phyloP scores from a whole-genome alignment of 1,140 invertebrate species.

The Orchesella cincta region DNA sequence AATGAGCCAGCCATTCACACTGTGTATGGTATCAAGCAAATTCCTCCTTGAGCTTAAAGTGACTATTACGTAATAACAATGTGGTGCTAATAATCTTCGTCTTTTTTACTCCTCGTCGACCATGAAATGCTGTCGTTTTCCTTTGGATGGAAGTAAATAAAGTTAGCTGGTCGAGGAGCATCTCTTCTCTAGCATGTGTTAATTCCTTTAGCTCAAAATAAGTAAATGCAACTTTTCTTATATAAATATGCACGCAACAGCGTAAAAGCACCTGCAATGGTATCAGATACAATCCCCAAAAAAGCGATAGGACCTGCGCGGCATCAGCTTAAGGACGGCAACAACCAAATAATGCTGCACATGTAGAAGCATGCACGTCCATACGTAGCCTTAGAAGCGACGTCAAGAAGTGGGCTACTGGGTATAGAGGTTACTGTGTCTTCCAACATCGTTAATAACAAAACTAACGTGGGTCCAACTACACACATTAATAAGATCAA shows the following conservation, averaged over 20 bases:
- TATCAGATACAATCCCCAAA: too few species aligned
- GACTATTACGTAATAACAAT: not conserved
- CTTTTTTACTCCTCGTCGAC: not conserved
- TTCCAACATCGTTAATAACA: not conserved
- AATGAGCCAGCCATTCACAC: too few species aligned
- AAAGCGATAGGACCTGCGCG: too few species aligned
- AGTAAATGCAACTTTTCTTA: too few species aligned
- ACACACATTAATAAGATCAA: not conserved
- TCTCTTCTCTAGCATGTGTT: too few species aligned
- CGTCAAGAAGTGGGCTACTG: conserved; percentile 22
- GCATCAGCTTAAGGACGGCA: not conserved
- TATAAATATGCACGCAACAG: too few species aligned
- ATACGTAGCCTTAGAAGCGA: not conserved
- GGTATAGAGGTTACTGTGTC: conserved; percentile 28
- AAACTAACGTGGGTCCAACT: too few species aligned
- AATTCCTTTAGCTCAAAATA: too few species aligned
- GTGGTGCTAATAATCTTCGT: not conserved
- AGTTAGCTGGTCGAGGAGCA: too few species aligned
- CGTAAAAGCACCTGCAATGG: too few species aligned
- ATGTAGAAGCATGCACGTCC: not conserved
- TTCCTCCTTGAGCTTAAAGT: not conserved
- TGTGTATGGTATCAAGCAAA: not conserved
- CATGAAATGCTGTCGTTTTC: not conserved
- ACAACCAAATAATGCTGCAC: not conserved
- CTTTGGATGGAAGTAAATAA: not conserved